Conservation (phyloP, 2,888 invertebrate genomes). For the Drosophila austrosaltans region DNA sequence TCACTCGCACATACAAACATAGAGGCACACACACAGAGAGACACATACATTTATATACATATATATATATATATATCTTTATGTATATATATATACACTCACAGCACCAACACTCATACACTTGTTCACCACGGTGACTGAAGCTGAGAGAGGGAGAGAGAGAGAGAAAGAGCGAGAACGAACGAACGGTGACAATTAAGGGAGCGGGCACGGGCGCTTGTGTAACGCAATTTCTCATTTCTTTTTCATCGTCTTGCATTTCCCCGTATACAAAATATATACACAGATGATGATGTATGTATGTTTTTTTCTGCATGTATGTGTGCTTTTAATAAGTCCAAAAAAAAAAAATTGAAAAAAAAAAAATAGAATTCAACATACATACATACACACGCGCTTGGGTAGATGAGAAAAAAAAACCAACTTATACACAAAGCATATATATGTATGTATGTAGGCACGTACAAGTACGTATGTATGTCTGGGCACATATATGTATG, state of each 20-base stretch:
- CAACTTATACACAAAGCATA: conserved; percentile 19
- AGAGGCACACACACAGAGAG: conserved; percentile 2
- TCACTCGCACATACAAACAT: conserved; percentile 11
- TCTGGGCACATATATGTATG: conserved; percentile 21
- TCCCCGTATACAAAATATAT: conserved; percentile 13
- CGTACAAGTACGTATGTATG: conserved; percentile 30
- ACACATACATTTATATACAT: conserved; percentile 8
- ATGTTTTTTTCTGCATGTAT: conserved; percentile 39
- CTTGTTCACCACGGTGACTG: conserved; percentile 40
- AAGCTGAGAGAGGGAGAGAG: conserved; percentile 17
- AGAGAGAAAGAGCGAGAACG: conserved; percentile 14
- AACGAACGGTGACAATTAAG: conserved; percentile 11
- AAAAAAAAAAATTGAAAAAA: conserved; percentile 31
- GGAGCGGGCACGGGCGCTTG: conserved; percentile 57
- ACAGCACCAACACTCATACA: conserved; percentile 40
- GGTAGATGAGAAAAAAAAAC: conserved; percentile 18
- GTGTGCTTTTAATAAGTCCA: conserved; percentile 18
- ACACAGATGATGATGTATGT: conserved; percentile 3
- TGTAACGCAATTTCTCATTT: conserved; percentile 71
- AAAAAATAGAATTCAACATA: conserved; percentile 19
- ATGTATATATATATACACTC: conserved; percentile 39
- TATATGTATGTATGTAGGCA: conserved; percentile 15
- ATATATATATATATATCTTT: conserved; percentile 29
- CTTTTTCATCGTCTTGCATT: conserved; percentile 27
- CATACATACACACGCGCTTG: conserved; percentile 17